Base-by-base conservation (phyloP, 2,888 invertebrate genomes). In the Melipona beecheii region DNA sequence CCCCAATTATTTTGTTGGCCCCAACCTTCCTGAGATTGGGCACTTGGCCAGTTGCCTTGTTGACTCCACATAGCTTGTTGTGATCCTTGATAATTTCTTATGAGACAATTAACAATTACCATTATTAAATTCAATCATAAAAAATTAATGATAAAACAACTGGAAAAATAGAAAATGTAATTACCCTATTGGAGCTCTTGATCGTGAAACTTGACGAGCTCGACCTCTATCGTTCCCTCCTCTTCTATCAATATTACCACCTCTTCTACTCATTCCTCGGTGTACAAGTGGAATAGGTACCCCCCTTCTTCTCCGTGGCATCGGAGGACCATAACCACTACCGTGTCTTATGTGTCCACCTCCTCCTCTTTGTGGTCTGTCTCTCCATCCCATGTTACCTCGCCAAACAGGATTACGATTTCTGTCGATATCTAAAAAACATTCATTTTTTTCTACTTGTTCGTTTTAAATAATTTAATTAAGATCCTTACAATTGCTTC, bases 371-470 rank as follows among this genome's bases (percentile, higher is more conserved):
- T 89, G 84, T 11, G 79, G 82, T 79, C 94, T 90, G 65, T 93
- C 93, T 82, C 94, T 91, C 92, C 94, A 94, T 43, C 92, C 91
- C 71, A 89, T 87, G 69, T 90, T 92, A 36, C 86, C 91, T 49
- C 94, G 92, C 92, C 95, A 94, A 11, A 89, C 66, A 0, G 92
- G 85, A 86, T 91, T 93, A 50, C 94, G 92, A 86, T 89, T 92
- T 88, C 94, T 92, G 52, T 93, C 94, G 74, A 90, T 78, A 91
- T 93, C 93, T 93, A 56, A 15, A 43, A 0, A 66, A 74, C 24
- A 31, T n/a, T 50, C 2, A 31, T 62, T 64, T 50, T 56, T 58
- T 31, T 4, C 2, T 43, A 17, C 27, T 49, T 19, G 13, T 21
- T 17, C 43, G 56, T 24, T n/a, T n/a, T 56, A 5, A 1, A 11